phyloP scores from a whole-genome alignment of 2,888 invertebrate species.

The Adelphocoris suturalis region DNA sequence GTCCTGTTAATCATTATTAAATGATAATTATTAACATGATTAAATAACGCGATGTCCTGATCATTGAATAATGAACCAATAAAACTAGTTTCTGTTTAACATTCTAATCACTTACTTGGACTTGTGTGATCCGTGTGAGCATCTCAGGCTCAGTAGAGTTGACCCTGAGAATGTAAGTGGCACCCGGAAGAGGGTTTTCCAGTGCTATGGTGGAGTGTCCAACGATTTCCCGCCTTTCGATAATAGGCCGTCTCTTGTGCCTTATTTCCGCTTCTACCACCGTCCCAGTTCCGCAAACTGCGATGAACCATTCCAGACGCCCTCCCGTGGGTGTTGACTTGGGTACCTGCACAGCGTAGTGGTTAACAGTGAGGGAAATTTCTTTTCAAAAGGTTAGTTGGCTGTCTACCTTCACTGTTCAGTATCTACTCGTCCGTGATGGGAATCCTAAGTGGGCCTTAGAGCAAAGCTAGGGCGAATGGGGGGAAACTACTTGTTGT shows the following conservation, averaged over 20 bases:
- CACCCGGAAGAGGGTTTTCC: slow-evolving; percentile 78
- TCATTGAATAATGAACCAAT: too few species aligned
- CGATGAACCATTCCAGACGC: slow-evolving; percentile 79
- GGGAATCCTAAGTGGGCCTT: too few species aligned
- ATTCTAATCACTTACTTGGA: slow-evolving; percentile 79
- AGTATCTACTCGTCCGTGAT: too few species aligned
- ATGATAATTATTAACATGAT: too few species aligned
- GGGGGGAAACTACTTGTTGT: too few species aligned
- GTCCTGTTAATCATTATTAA: too few species aligned
- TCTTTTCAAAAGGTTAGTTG: neutral
- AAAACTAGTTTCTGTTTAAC: too few species aligned
- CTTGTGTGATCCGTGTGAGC: slow-evolving; percentile 80
- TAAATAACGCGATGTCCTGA: too few species aligned
- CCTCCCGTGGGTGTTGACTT: slow-evolving; percentile 67
- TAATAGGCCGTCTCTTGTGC: slow-evolving; percentile 77
- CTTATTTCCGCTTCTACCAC: slow-evolving; percentile 78
- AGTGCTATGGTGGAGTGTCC: slow-evolving; percentile 79
- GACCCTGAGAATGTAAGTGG: slow-evolving; percentile 81
- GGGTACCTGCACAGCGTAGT: slow-evolving; percentile 25
- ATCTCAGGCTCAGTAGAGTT: slow-evolving; percentile 80
- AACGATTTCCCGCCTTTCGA: slow-evolving; percentile 79
- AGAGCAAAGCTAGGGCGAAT: too few species aligned
- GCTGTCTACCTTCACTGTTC: too few species aligned
- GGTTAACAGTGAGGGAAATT: neutral
- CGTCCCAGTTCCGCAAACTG: slow-evolving; percentile 82